These are phyloP conservation scores for Timema podura DNA, from an alignment of 2,888 invertebrate genomes.

Conservation along the genomic window DNA sequence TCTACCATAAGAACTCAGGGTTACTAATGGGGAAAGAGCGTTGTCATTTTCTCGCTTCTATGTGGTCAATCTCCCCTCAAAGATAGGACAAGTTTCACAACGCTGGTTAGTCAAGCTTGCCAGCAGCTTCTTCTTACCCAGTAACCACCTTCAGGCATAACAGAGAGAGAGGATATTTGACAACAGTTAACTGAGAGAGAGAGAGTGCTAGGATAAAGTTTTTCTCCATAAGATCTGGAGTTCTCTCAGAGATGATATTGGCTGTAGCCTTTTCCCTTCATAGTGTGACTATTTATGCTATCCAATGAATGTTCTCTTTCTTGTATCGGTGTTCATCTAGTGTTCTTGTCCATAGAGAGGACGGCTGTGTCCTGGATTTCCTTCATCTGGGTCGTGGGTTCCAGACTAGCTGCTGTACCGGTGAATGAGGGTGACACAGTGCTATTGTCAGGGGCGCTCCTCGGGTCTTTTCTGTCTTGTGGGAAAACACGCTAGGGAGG, in stretches of 20 bases:
- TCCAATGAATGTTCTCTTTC: slow-evolving; percentile 24
- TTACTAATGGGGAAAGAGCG: neutral
- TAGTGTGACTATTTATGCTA: neutral
- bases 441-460: neutral
- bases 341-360: slow-evolving; percentile 66
- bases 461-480: no score
- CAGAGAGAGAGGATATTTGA: no score
- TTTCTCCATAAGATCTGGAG: no score
- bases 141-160: no score
- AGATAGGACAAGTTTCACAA: no score
- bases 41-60: neutral
- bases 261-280: neutral
- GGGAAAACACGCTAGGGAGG: no score
- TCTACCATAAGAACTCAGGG: neutral
- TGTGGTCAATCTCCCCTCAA: no score
- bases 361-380: slow-evolving; percentile 51
- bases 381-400: slow-evolving; percentile 57
- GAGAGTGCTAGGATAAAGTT: no score
- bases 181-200: no score
- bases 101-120: no score
- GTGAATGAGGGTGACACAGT: slow-evolving; percentile 37
- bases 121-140: no score
- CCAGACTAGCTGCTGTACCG: slow-evolving; percentile 61
- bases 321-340: slow-evolving; percentile 64
- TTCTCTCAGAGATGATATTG: no score